A percentile compares a stretch with the other conserved stretches of the same genome.
Conservation (phyloP, 2,113 vertebrate species). For the Nesoenas mayeri region DNA sequence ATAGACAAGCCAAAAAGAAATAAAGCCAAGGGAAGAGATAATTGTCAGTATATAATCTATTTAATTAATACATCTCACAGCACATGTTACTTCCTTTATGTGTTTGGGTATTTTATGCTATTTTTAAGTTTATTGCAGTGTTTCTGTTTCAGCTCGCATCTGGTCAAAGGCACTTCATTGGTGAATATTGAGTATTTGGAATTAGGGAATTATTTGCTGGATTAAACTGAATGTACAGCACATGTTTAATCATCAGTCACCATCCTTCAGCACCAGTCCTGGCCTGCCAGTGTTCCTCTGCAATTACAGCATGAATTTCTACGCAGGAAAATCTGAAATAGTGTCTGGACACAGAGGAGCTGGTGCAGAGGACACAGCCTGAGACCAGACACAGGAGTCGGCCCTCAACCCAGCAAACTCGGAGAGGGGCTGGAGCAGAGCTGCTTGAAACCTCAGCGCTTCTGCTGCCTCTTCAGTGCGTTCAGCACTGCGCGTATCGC, state of each 20-base stretch:
- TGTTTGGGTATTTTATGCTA: neutral
- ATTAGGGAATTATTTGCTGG: neutral
- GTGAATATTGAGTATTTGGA: neutral
- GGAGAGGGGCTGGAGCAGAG: neutral
- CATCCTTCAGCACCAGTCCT: neutral
- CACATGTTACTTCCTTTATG: neutral
- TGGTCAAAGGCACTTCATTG: neutral
- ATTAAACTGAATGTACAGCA: neutral
- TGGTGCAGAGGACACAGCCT: neutral
- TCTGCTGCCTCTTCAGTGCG: neutral
- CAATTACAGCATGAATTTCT: neutral
- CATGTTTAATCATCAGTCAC: neutral
- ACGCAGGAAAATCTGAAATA: neutral
- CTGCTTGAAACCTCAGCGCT: neutral
- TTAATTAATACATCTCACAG: neutral
- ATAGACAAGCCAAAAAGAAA: neutral
- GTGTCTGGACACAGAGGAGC: neutral
- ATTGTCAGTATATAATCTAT: neutral
- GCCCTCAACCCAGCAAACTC: neutral
- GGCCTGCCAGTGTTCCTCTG: neutral
- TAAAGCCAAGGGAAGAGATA: neutral
- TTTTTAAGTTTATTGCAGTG: neutral
- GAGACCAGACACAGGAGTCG: neutral
- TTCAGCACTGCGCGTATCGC: rapidly evolving
- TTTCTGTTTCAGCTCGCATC: neutral